phyloP scores from a whole-genome alignment of 2,888 invertebrate species.

The Julus scandinavius region DNA sequence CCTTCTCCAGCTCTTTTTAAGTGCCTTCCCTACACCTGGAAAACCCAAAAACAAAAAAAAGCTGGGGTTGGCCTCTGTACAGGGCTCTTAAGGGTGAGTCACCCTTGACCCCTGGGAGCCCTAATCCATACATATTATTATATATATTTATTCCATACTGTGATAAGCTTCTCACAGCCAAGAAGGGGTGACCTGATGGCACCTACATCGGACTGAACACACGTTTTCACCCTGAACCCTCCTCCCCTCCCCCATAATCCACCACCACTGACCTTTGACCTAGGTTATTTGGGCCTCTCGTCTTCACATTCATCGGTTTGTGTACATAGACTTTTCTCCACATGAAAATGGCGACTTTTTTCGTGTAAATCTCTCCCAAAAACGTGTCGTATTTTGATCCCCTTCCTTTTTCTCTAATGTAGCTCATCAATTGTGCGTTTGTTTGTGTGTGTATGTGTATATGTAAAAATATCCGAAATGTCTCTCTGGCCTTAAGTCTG shows the following conservation, averaged over 20 bases:
- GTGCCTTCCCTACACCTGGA: conserved; percentile 37
- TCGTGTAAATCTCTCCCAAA: neutral
- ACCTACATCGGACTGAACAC: neutral
- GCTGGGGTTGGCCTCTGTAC: conserved; percentile 26
- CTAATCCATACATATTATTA: conserved; percentile 37
- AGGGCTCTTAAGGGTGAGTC: neutral
- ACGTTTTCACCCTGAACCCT: neutral
- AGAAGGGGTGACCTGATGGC: conserved; percentile 18
- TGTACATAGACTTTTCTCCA: neutral
- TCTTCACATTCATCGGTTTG: neutral
- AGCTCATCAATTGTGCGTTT: conserved; percentile 17
- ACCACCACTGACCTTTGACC: neutral
- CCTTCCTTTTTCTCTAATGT: conserved; percentile 17
- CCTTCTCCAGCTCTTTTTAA: conserved; percentile 39
- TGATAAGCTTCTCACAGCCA: conserved; percentile 38
- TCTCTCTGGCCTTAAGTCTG: conserved; percentile 37
- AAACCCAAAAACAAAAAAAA: conserved; percentile 40
- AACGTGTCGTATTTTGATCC: neutral
- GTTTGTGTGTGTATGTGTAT: neutral
- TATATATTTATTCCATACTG: conserved; percentile 40
- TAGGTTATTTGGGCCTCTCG: neutral
- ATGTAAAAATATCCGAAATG: conserved; percentile 29
- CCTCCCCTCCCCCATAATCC: neutral
- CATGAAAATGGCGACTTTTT: conserved; percentile 24
- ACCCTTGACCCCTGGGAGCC: neutral